Evolutionary conservation across 2,113 vertebrate genomes (phyloP), one percentile per base, ranked within the genome.

Genomic region (Dascyllus trimaculatus): DNA sequence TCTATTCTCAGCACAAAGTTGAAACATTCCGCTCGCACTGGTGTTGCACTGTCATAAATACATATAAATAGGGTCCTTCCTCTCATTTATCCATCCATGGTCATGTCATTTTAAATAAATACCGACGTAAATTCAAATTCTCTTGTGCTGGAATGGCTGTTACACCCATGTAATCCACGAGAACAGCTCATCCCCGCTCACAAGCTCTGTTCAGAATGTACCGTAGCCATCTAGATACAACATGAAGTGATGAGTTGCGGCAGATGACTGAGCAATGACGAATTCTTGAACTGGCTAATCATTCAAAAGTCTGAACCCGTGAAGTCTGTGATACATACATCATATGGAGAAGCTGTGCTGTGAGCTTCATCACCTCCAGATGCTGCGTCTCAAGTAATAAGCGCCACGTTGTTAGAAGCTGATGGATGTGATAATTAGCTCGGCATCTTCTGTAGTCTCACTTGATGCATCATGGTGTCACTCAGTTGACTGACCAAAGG

Each of bases 381-480:
- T 82, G 84, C 82, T 48, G 40, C 11, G 70, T 81, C 80, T 82
- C 52, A 24, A 68, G 45, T 80, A 81, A 85, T 81, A 72, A 85
- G 82, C n/a, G n/a, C 22, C 22, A 24, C 8, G 52, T 77, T 78
- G 62, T 75, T 73, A 65, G 54, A 78, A 65, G 64, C 29, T 87
- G 80, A 85, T 73, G 65, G 85, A 92, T 88, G 86, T 86, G 88
- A 88, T 91, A 86, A 90, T 86, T 87, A 91, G 59, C 73, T 61
- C 68, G 51, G 64, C 76, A 24, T 73, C 69, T 81, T 75, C 69
- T 63, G 63, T 71, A 35, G 71, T 53, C 53, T 68, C 6, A 4
- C 32, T 62, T 76, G 68, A 84, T 69, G 48, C 52, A 71, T 88
- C 79, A 62, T 69, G 9, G 26, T 85, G 75, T 81, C 76, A 80